A percentile compares a stretch with the other conserved stretches of the same genome.
Evolutionary conservation across 92 coral and sea anemone genomes (phyloP).

Genomic region (Muricea muricata): DNA sequence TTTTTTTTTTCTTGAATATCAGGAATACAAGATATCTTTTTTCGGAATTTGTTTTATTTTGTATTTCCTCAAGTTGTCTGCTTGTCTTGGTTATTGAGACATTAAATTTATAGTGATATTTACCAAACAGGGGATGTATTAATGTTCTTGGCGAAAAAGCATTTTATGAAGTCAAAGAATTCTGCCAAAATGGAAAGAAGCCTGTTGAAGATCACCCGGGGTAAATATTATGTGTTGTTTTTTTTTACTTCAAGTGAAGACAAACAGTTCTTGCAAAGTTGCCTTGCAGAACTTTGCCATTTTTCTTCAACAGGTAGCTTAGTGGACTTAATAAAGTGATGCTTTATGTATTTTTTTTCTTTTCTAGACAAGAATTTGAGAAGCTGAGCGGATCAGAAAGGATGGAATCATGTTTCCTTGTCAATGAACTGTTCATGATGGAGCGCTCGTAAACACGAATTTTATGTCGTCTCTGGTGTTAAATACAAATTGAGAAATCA

Average conservation of each 20-base stretch:
- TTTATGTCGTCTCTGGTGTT: too few relatives aligned
- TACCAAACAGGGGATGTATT: conserved; percentile 70
- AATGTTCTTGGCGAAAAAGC: conserved; percentile 82
- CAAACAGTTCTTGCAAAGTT: too few relatives aligned
- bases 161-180: conserved; percentile 81
- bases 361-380: conserved; percentile 84
- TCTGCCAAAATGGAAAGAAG: conserved; percentile 57
- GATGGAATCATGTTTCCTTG: conserved; percentile 93
- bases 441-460: not conserved
- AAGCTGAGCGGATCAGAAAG: conserved; percentile 78
- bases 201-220: conserved; percentile 19
- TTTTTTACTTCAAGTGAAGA: not conserved
- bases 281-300: too few relatives aligned
- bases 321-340: not conserved
- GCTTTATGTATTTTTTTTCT: not conserved
- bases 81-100: too few relatives aligned
- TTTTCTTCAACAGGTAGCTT: not conserved
- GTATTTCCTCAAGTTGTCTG: too few relatives aligned
- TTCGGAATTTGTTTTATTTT: too few relatives aligned
- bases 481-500: too few relatives aligned
- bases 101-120: not conserved
- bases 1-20: too few relatives aligned
- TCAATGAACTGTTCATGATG: conserved; percentile 81
- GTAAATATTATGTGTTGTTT: not conserved
- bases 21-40: too few relatives aligned